phyloP scores from a whole-genome alignment of 92 coral and sea anemone species.

The Bergia puertoricense region DNA sequence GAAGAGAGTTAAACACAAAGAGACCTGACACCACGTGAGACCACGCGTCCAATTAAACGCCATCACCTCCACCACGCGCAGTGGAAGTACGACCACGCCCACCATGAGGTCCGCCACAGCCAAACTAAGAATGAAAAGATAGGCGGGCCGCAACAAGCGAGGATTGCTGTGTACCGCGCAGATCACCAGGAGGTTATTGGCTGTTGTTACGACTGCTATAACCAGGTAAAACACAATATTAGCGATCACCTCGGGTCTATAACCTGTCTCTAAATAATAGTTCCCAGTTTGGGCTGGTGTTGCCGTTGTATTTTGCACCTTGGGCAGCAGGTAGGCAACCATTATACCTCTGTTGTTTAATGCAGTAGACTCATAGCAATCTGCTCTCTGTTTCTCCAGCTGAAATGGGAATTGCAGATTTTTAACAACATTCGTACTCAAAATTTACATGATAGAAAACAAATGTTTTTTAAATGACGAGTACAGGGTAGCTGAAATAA shows the following conservation, averaged over 20 bases:
- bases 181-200: constrained; percentile 49
- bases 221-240: constrained; percentile 46
- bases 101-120: constrained; percentile 62
- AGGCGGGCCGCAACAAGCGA: constrained; percentile 50
- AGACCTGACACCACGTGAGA: constrained; percentile 53
- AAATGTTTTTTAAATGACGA: no score
- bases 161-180: constrained; percentile 39
- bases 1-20: constrained; percentile 48
- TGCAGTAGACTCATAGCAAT: neutral
- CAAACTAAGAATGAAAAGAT: constrained; percentile 46
- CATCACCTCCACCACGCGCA: constrained; percentile 46
- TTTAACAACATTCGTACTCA: no score
- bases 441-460: no score
- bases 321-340: neutral
- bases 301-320: neutral
- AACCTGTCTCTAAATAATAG: neutral
- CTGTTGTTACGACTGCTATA: constrained; percentile 40
- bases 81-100: constrained; percentile 55
- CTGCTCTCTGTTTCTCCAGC: neutral
- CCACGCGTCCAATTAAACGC: constrained; percentile 43
- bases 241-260: constrained; percentile 36
- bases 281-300: neutral
- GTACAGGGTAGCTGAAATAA: no score
- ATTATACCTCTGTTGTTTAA: neutral
- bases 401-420: neutral